Base-by-base conservation (phyloP, 2,113 vertebrate genomes). In the Rhynchopsitta pachyrhyncha region DNA sequence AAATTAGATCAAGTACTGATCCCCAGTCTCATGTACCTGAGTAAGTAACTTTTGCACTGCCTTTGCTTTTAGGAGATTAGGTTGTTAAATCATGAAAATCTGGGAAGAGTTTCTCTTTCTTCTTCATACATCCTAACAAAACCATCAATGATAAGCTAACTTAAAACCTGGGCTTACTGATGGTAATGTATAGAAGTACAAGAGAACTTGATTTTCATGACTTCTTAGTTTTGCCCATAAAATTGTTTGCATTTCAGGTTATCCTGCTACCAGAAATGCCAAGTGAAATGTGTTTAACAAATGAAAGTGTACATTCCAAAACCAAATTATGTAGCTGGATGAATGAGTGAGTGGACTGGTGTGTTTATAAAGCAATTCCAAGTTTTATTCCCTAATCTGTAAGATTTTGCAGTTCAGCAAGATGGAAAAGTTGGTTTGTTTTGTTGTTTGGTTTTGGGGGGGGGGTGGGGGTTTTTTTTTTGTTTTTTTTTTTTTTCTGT, bases 191-290 rank as follows among this genome's bases (percentile, higher is more conserved):
- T 88, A 88, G 93, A 97, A 78, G 66, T 47, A 86, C 74, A 93
- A 96, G 91, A 96, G 96, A 96, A 91, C 92, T 92, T 94, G 98
- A 97, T 98, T 98, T 97, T 97, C 95, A 95, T 87, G 11, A 24
- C 11, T 15, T 37, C 19, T 44, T 41, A 24, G 20, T 77, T 52
- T 67, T 87, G 16, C 13, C 29, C 11, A 3, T 69, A n/a, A 64
- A 93, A 46, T 67, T 27, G 4, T 71, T 82, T 33, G 46, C 24
- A 70, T 96, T 95, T 96, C 71, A 82, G 76, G 49, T 86, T 88
- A 75, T 86, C 62, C 25, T 88, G 76, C 55, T 84, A 73, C 75
- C 79, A 80, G 85, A 97, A 95, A 92, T 86, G 79, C 52, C 83
- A 90, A 92, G 68, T 92, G 75, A 97, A 96, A 31, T 91, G 74